Percentiles rank a stretch among this genome's conserved stretches.
Evolutionary conservation across 2,797 vertebrate genomes (phyloP).

Genomic region (Chrosomus eos): DNA sequence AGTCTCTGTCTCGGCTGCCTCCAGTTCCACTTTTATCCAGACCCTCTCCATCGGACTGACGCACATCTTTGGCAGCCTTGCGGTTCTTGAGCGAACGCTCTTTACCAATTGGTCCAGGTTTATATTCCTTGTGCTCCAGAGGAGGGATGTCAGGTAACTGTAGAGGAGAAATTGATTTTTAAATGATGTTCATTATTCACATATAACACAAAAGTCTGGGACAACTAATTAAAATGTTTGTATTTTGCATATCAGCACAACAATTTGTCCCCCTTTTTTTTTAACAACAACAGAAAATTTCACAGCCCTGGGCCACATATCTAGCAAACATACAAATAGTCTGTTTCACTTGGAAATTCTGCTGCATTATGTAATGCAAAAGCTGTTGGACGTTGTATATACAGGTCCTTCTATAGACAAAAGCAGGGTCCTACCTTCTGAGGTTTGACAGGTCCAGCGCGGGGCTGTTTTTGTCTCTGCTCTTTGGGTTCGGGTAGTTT

Average conservation of each 20-base stretch:
- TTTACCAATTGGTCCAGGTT: conserved; percentile 97
- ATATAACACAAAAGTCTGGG: background rate
- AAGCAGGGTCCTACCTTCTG: conserved; percentile 85
- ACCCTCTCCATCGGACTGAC: conserved; percentile 87
- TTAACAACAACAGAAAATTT: background rate
- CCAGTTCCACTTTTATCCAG: conserved; percentile 85
- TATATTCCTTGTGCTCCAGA: conserved; percentile 95
- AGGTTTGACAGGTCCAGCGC: conserved; percentile 95
- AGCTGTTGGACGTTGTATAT: background rate
- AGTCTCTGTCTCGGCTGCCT: conserved; percentile 81
- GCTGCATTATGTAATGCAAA: background rate
- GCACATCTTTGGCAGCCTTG: conserved; percentile 91
- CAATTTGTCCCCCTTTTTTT: too few relatives aligned
- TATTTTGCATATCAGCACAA: background rate
- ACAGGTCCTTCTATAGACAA: background rate
- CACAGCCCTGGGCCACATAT: background rate
- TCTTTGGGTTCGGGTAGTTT: conserved; percentile 97
- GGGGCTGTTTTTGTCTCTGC: conserved; percentile 94
- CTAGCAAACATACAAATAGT: background rate
- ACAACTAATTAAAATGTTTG: background rate
- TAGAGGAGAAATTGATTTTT: background rate
- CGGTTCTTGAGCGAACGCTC: conserved; percentile 97
- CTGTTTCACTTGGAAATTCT: too few relatives aligned
- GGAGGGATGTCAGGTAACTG: conserved; percentile 94
- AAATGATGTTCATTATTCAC: background rate